Evolutionary conservation across 2,888 invertebrate species (phyloP), one percentile per base, ranked within the genome.

Genomic region (Pristionchus japonicus): DNA sequence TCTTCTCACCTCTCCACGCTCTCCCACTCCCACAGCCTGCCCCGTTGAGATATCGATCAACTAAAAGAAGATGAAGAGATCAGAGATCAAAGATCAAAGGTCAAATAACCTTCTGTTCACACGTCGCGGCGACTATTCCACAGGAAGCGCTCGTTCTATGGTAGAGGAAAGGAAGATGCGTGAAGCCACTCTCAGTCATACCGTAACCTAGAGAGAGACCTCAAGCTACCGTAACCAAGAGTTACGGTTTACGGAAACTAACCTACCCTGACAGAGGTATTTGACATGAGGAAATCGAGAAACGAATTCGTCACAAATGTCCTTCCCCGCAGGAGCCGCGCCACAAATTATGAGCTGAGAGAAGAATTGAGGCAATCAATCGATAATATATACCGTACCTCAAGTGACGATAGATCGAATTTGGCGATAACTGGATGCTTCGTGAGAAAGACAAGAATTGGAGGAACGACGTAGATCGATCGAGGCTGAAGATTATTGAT

Each of bases 361-460:
- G 43, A 9, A 6, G 6, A 11, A 43, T 43, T n/a, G n/a, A n/a
- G n/a, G n/a, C 43, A 43, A 6, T 43, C 43, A 43, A 43, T 43
- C 43, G 43, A 43, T 43, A 23, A 37, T 17, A 13, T n/a, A n/a
- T 37, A 49, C 40, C n/a, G 27, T 34, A 86, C 86, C 86, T 47
- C 95, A 4, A 97, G 94, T 23, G 96, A 96, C 0, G 96, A 96
- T 89, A 97, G 95, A 94, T 97, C 96, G 93, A 97, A 97, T 89
- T 96, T 96, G 77, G 96, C 95, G 1, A 97, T 96, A 77, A 96
- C 95, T 0, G 96, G 96, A 94, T 96, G 95, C 88, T 96, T 96
- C 1, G 96, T 96, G 95, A 97, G 96, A 91, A 97, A 96, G 40
- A 97, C 96, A 94, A 97, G 96, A 88, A 97, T 95, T n/a, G 97